Conservation (phyloP, 2,888 invertebrate genomes). For the Megamerina dolium region DNA sequence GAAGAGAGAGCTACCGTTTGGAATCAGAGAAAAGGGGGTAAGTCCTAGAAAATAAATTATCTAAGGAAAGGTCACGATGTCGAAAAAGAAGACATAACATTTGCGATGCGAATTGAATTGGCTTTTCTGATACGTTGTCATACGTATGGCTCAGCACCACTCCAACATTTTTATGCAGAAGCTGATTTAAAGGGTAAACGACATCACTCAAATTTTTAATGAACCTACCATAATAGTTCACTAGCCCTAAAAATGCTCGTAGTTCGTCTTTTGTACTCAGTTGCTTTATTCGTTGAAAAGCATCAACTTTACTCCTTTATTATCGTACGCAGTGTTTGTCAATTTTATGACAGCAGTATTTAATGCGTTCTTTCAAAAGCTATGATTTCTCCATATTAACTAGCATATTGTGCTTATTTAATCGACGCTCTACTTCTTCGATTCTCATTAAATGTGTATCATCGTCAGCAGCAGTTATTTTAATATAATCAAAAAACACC, state of each 20-base stretch:
- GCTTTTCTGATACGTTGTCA: conserved; percentile 31
- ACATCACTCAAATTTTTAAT: conserved; percentile 29
- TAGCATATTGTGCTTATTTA: conserved; percentile 26
- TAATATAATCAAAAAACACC: conserved; percentile 30
- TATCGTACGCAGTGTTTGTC: conserved; percentile 34
- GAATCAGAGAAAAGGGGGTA: too few species aligned
- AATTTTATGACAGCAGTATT: too few species aligned
- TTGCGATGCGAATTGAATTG: conserved; percentile 39
- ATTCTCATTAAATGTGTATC: conserved; percentile 25
- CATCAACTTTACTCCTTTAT: conserved; percentile 30
- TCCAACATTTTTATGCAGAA: conserved; percentile 28
- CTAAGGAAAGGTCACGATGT: too few species aligned
- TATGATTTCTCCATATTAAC: conserved; percentile 29
- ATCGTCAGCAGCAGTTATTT: conserved; percentile 25
- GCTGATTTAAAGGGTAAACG: conserved; percentile 28
- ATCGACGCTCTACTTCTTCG: conserved; percentile 22
- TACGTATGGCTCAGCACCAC: conserved; percentile 39
- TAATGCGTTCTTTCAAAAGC: conserved; percentile 27
- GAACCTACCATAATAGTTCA: conserved; percentile 38
- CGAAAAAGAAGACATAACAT: too few species aligned
- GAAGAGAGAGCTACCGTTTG: too few species aligned
- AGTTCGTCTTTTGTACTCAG: conserved; percentile 29
- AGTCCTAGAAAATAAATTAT: too few species aligned
- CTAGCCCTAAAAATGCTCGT: conserved; percentile 24
- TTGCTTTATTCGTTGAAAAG: conserved; percentile 25